These are phyloP conservation scores for Candoia aspera DNA, from an alignment of 2,113 vertebrate species.

Conservation along the genomic window DNA sequence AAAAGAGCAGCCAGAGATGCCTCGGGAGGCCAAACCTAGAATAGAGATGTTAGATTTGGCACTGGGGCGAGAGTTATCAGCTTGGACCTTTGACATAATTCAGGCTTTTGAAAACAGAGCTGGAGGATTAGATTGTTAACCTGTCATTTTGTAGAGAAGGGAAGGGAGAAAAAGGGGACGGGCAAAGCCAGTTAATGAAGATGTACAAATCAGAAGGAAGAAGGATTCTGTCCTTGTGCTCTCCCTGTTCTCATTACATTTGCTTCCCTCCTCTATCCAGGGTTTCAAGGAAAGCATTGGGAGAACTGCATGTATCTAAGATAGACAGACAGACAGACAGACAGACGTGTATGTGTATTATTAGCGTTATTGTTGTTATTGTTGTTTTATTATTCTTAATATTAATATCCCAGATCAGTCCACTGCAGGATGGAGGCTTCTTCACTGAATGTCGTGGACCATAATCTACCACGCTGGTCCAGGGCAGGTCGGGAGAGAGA, in stretches of 20 bases:
- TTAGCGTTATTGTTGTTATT: too few species aligned
- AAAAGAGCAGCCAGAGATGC: constrained; percentile 59
- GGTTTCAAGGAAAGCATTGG: neutral
- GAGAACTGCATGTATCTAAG: neutral
- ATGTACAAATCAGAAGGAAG: neutral
- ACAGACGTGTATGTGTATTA: too few species aligned
- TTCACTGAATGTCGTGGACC: too few species aligned
- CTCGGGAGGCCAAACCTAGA: constrained; percentile 58
- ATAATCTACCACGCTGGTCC: too few species aligned
- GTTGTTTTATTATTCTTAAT: too few species aligned
- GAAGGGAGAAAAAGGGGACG: accelerated
- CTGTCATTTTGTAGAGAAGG: constrained; percentile 72
- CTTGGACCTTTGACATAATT: constrained; percentile 70
- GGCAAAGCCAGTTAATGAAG: constrained; percentile 29
- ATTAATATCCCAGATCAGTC: too few species aligned
- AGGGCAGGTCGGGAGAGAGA: too few species aligned
- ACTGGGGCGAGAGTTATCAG: constrained; percentile 65
- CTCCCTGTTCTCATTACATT: neutral
- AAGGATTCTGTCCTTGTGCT: neutral
- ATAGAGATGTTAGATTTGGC: constrained; percentile 79
- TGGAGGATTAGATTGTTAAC: constrained; percentile 82
- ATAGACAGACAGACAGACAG: neutral
- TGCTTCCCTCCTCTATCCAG: neutral
- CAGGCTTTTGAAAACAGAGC: constrained; percentile 73
- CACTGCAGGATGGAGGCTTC: too few species aligned